Evolutionary conservation across 2,888 invertebrate species (phyloP), one percentile per base, ranked within the genome.

Genomic region (Drosophila robusta): DNA sequence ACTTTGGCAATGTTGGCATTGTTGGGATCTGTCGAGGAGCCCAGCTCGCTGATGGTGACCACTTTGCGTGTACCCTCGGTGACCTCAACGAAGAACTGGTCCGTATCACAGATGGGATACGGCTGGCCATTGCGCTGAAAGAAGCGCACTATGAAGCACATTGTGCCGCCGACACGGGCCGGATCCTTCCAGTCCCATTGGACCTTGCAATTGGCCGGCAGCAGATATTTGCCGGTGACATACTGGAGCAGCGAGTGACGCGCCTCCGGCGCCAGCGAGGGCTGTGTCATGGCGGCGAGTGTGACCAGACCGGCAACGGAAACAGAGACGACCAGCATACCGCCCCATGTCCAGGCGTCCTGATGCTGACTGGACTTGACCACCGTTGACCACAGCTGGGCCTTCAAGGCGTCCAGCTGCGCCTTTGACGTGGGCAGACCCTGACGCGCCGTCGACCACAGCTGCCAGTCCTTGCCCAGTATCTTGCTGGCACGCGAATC

Each of bases 81-180:
- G 86, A 98, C 97, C 93, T 96, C 96, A 78, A 98, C 96, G 85
- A 95, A 94, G 79, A 98, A 95, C 91, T 97, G 96, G 93, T 98
- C 98, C 70, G 96, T 96, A 93, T 97, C 97, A 93, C 97, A 97
- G 91, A 98, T 96, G 79, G 98, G 98, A 94, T 98, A 98, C 76
- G 98, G 97, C 91, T 97, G 97, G 24, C 98, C 97, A 92, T 98
- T 98, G 75, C 97, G 95, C 93, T 98, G 97, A 93, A 95, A 97
- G 93, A 98, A 98, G 93, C 96, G 94, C 80, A 98, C 96, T 62
- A 95, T 96, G 93, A 98, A 98, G 91, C 97, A 96, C 94, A 98
- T 96, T 34, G 97, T 97, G 92, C 96, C 97, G 44, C 98, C 98
- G 24, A 98, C 98, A 12, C 95, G 93, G 87, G 96, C 95, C 16